A percentile compares a stretch with the other conserved stretches of the same genome.
Evolutionary conservation across 1,140 invertebrate species (phyloP).

Genomic region (Macrocentrus cingulum): DNA sequence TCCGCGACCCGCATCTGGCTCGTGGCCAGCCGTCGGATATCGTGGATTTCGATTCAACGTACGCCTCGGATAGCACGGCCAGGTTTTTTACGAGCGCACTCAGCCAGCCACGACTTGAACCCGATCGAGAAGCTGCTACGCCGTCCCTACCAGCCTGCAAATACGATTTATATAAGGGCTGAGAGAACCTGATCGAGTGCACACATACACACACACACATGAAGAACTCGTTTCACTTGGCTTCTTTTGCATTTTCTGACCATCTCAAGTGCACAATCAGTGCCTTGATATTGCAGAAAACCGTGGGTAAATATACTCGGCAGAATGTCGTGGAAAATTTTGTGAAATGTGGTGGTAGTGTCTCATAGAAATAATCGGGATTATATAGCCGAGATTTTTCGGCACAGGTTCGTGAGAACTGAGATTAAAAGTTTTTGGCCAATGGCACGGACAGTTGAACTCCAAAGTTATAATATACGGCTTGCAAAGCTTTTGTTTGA

Average conservation of each 20-base stretch:
- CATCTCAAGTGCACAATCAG: neutral
- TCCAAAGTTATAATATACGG: no score
- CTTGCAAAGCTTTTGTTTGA: no score
- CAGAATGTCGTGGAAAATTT: no score
- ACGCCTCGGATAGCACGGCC: constrained; percentile 27
- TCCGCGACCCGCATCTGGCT: constrained; percentile 36
- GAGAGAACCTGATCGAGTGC: neutral
- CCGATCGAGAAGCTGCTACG: constrained; percentile 15
- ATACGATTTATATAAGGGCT: constrained; percentile 17
- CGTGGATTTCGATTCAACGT: constrained; percentile 46
- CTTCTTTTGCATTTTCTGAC: neutral
- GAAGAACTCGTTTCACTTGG: neutral
- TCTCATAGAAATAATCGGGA: no score
- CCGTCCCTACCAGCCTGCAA: constrained; percentile 4
- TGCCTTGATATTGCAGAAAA: neutral
- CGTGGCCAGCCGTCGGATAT: constrained; percentile 42
- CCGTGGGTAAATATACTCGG: no score
- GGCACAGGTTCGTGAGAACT: no score
- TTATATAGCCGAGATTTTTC: no score
- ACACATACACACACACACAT: neutral
- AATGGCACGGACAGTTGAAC: no score
- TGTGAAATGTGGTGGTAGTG: no score
- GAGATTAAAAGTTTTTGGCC: no score
- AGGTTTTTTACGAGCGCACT: constrained; percentile 13
- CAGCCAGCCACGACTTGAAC: constrained; percentile 20